Base-by-base conservation (phyloP, 2,113 vertebrate species). In the Dasyornis broadbenti region DNA sequence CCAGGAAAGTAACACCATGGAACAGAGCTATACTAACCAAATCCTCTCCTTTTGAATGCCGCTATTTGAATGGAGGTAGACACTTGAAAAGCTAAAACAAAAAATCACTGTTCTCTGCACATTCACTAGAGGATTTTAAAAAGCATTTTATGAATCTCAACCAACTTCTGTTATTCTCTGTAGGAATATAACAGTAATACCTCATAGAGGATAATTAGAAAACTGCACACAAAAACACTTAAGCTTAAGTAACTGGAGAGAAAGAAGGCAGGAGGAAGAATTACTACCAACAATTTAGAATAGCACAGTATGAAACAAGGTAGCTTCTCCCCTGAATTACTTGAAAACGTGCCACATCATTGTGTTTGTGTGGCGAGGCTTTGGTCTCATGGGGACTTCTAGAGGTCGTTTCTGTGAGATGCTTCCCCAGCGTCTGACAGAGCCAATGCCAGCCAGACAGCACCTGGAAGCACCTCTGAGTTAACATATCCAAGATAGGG, bases 351-450 rank as follows among this genome's bases (percentile, higher is more conserved):
- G 73, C 7, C 22, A 61, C 16, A n/a, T 17, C 2, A 33, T 3
- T 2, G 1, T 15, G 39, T 47, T 59, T 66, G 4, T 33, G 22
- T 24, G 35, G 40, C 3, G 11, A 42, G 23, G 35, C 27, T 68
- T 49, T 24, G 53, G 45, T 42, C 31, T 6, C 53, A 49, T 0
- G 0, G 21, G 21, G 26, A 13, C 22, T 68, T 68, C 23, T 11
- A 47, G 47, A 20, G 10, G 13, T 28, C 40, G n/a, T 5, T 60
- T 47, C 30, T 40, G 14, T 27, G 10, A 73, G 39, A 71, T 60
- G 39, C 30, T 49, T 47, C 15, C 54, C n/a, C 18, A 1, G 0
- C 31, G 21, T 24, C 39, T 11, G 13, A 37, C 19, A 53, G n/a
- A 42, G 7, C 18, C 39, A 80, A 35, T 9, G 53, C 39, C 53